Evolutionary conservation across 2,888 invertebrate genomes (phyloP).

Genomic region (Neoaliturus tenellus): DNA sequence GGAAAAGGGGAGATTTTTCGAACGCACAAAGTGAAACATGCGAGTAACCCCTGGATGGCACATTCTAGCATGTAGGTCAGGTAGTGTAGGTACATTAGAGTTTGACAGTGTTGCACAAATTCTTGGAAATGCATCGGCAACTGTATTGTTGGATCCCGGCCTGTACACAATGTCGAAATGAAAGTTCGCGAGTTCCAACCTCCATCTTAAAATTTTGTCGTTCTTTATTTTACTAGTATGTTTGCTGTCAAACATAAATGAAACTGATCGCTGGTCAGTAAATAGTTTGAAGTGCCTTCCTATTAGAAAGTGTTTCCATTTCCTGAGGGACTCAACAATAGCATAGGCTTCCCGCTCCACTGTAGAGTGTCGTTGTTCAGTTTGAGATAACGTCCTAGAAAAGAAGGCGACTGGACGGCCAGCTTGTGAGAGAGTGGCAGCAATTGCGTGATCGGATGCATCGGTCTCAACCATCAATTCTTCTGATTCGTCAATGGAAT

Average conservation of each 20-base stretch:
- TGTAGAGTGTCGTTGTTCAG: slow-evolving; percentile 10
- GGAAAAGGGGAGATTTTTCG: not conserved
- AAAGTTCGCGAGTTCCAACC: slow-evolving; percentile 39
- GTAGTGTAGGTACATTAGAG: not conserved
- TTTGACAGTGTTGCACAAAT: not conserved
- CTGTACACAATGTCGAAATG: slow-evolving; percentile 29
- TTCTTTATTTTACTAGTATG: slow-evolving; percentile 36
- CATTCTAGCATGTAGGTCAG: not conserved
- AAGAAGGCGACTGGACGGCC: slow-evolving; percentile 37
- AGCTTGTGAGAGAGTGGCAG: slow-evolving; percentile 12
- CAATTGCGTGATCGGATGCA: slow-evolving; percentile 30
- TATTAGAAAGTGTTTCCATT: slow-evolving; percentile 61
- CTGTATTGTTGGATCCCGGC: not conserved
- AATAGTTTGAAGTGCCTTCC: slow-evolving; percentile 60
- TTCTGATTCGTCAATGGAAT: slow-evolving; percentile 1
- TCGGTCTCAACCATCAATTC: not conserved
- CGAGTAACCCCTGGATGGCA: not conserved
- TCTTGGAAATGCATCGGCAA: not conserved
- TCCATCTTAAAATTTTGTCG: slow-evolving; percentile 50
- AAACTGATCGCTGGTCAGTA: slow-evolving; percentile 56
- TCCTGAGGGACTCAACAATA: slow-evolving; percentile 61
- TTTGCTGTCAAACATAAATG: slow-evolving; percentile 6
- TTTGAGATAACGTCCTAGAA: slow-evolving; percentile 24
- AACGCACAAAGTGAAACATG: not conserved
- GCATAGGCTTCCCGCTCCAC: slow-evolving; percentile 58